A percentile compares a stretch with the other conserved stretches of the same genome.
These are phyloP conservation scores for Dynastes hyllus DNA, from an alignment of 2,888 invertebrate species.

Conservation along the genomic window DNA sequence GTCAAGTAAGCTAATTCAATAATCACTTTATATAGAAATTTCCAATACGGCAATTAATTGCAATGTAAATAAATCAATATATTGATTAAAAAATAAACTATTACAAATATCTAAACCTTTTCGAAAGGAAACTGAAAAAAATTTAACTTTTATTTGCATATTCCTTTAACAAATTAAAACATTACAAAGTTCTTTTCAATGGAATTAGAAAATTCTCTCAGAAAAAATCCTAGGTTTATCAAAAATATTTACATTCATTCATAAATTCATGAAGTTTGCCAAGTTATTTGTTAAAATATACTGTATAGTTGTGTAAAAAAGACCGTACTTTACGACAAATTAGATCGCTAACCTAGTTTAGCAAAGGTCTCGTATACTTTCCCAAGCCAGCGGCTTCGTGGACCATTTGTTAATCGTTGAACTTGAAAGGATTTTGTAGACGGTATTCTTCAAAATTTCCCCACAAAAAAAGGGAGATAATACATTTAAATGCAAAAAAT, in stretches of 20 bases:
- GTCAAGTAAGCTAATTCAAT: no score
- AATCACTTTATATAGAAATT: no score
- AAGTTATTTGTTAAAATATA: not conserved
- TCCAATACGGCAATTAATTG: no score
- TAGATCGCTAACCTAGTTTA: conserved; percentile 24
- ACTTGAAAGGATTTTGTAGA: not conserved
- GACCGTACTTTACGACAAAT: not conserved
- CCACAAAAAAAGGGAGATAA: not conserved
- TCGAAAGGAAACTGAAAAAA: no score
- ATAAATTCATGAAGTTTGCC: conserved; percentile 15
- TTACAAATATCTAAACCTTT: no score
- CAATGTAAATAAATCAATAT: no score
- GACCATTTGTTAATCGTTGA: not conserved
- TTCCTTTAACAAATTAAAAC: no score
- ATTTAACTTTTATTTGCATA: no score
- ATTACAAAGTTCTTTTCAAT: no score
- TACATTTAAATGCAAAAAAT: not conserved
- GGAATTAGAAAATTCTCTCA: no score
- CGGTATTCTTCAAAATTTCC: no score
- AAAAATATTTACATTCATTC: conserved; percentile 1
- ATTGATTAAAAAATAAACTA: no score
- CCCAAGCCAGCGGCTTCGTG: not conserved
- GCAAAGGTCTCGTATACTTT: not conserved
- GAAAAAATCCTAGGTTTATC: conserved; percentile 3
- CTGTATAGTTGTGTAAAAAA: not conserved